A percentile compares a stretch with the other conserved stretches of the same genome.
These are phyloP conservation scores for Orthosia gothica DNA, from an alignment of 2,888 invertebrate genomes.

Conservation along the genomic window DNA sequence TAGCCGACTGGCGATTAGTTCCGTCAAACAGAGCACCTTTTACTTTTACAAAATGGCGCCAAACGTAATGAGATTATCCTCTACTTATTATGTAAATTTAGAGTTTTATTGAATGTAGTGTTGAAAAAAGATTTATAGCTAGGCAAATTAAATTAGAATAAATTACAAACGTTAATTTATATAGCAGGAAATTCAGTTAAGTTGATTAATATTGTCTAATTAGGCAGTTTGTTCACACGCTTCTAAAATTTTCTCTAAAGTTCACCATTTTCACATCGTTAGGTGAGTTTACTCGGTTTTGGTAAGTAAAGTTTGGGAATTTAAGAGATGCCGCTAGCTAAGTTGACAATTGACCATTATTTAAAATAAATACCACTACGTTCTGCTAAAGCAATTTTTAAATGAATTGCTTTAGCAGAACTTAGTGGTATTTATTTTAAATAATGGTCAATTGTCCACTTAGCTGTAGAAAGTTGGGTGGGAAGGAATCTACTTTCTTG, in stretches of 20 bases:
- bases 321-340: neutral
- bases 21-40: conserved; percentile 27
- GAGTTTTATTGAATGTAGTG: neutral
- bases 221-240: conserved; percentile 20
- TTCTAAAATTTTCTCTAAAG: neutral
- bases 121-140: conserved; percentile 14
- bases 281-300: neutral
- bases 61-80: conserved; percentile 19
- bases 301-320: neutral
- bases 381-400: conserved; percentile 7
- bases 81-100: conserved; percentile 18
- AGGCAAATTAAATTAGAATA: conserved; percentile 21
- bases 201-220: conserved; percentile 14
- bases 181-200: conserved; percentile 22
- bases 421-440: neutral
- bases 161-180: conserved; percentile 17
- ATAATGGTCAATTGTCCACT: conserved; percentile 6
- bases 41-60: conserved; percentile 45
- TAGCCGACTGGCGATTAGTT: conserved; percentile 3
- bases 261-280: conserved; percentile 8
- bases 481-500: neutral
- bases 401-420: conserved; percentile 8
- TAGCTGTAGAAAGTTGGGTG: neutral
- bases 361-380: neutral
- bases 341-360: conserved; percentile 7